These are phyloP conservation scores for Ditula angustiorana DNA, from an alignment of 2,888 invertebrate species.

Conservation along the genomic window DNA sequence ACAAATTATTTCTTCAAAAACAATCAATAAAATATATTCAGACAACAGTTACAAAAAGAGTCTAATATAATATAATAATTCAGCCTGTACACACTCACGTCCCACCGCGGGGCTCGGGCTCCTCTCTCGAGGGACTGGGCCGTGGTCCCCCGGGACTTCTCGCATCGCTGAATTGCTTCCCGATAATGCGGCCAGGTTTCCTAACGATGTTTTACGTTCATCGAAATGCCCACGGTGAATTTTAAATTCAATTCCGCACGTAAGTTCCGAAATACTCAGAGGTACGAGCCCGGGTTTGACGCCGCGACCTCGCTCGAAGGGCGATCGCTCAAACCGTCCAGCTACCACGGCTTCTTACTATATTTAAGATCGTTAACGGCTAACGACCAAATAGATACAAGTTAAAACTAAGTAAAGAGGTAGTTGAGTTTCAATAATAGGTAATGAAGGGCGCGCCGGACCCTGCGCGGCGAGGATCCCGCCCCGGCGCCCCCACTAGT, in stretches of 20 bases:
- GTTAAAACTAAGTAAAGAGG: constrained; percentile 83
- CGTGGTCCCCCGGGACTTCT: neutral
- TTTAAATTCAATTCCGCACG: neutral
- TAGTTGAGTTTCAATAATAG: constrained; percentile 81
- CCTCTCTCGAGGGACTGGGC: neutral
- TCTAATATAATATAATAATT: constrained; percentile 48
- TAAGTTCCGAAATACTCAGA: neutral
- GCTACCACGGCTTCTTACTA: constrained; percentile 42
- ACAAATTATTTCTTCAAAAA: constrained; percentile 72
- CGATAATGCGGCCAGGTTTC: neutral
- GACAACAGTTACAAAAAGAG: constrained; percentile 80
- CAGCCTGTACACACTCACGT: neutral
- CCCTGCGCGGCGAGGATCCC: constrained; percentile 73
- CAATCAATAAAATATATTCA: constrained; percentile 82
- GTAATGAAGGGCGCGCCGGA: constrained; percentile 74
- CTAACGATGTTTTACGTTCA: neutral
- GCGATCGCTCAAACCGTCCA: neutral
- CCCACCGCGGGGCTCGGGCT: neutral
- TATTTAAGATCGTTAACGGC: constrained; percentile 74
- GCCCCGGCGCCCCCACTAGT: constrained; percentile 69
- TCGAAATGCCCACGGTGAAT: neutral
- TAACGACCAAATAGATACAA: constrained; percentile 67
- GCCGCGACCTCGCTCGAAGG: neutral
- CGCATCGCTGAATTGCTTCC: neutral
- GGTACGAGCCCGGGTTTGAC: neutral